Percentiles rank a stretch among this genome's conserved stretches.
phyloP scores from a whole-genome alignment of 1,140 invertebrate genomes.

The Lepidurus couesii region DNA sequence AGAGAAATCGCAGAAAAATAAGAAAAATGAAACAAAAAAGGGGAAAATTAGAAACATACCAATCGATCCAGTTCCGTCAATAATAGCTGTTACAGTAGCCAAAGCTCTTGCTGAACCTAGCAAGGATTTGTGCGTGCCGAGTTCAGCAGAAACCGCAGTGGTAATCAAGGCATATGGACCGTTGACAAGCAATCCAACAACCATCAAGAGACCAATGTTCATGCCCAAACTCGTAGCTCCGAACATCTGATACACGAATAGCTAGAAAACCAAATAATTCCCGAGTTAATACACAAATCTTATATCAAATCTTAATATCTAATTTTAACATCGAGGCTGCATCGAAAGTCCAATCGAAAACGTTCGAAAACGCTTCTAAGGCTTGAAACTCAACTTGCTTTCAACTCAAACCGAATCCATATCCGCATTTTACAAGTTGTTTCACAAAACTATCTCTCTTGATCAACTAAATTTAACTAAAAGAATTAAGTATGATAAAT shows the following conservation, averaged over 20 bases:
- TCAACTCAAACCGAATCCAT: too few species aligned
- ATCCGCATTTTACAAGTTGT: too few species aligned
- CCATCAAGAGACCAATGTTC: slow-evolving; percentile 65
- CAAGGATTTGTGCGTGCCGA: slow-evolving; percentile 80
- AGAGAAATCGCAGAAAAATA: not conserved
- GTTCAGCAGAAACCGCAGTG: slow-evolving; percentile 88
- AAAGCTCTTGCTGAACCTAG: slow-evolving; percentile 80
- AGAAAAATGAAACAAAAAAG: not conserved
- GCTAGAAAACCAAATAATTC: slow-evolving; percentile 48
- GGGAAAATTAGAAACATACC: slow-evolving; percentile 48
- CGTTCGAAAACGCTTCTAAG: too few species aligned
- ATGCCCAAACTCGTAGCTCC: slow-evolving; percentile 55
- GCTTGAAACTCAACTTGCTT: too few species aligned
- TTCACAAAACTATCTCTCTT: too few species aligned
- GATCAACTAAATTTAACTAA: too few species aligned
- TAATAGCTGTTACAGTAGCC: slow-evolving; percentile 92
- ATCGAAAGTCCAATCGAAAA: too few species aligned
- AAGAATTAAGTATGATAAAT: too few species aligned
- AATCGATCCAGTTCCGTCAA: slow-evolving; percentile 91
- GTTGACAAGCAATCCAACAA: slow-evolving; percentile 80
- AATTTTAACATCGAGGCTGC: too few species aligned
- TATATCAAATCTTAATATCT: too few species aligned
- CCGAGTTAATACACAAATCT: not conserved
- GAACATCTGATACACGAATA: slow-evolving; percentile 69
- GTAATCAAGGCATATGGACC: slow-evolving; percentile 94